These are phyloP conservation scores for Phenacoccus solenopsis DNA, from an alignment of 1,140 invertebrate species.

Conservation along the genomic window DNA sequence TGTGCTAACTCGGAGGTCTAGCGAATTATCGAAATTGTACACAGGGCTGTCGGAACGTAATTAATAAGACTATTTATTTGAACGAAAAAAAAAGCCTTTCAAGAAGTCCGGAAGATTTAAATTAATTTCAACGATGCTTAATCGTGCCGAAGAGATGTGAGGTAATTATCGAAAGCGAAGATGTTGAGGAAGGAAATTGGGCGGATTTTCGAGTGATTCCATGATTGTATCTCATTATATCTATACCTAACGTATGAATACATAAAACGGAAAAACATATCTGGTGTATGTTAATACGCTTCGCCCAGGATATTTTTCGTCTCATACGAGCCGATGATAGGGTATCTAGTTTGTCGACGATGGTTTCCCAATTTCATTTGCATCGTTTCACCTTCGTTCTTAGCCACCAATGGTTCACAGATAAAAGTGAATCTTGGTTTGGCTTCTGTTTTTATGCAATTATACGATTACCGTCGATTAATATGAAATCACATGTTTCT, in stretches of 20 bases:
- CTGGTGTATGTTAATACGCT: background rate
- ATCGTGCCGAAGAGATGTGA: background rate
- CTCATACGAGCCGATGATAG: background rate
- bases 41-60: background rate
- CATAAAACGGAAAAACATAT: background rate
- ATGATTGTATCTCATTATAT: conserved; percentile 3
- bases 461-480: too few relatives aligned
- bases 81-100: background rate
- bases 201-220: background rate
- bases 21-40: too few relatives aligned
- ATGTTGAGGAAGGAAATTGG: background rate
- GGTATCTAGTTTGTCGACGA: background rate
- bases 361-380: too few relatives aligned
- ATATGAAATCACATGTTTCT: too few relatives aligned
- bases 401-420: too few relatives aligned
- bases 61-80: background rate
- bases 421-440: too few relatives aligned
- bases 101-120: background rate
- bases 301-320: background rate
- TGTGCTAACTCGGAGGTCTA: too few relatives aligned
- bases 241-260: background rate
- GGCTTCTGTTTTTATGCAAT: too few relatives aligned
- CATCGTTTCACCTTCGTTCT: too few relatives aligned
- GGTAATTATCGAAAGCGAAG: background rate
- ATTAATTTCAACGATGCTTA: background rate